Percentiles rank a stretch among this genome's conserved stretches.
Conservation (phyloP, 2,113 vertebrate genomes). For the Ameiurus melas region DNA sequence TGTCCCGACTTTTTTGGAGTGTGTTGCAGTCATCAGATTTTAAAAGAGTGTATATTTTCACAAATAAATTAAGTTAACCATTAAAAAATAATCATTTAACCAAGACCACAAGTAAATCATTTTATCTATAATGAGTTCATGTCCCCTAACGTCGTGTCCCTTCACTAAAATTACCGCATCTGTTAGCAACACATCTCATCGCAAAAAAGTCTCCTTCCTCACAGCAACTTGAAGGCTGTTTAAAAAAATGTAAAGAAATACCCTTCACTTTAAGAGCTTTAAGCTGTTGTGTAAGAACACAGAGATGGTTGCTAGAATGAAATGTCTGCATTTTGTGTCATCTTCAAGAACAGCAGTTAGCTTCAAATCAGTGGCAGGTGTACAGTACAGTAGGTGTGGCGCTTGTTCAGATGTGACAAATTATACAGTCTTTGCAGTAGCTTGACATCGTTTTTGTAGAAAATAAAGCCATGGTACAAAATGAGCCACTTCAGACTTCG, state of each 20-base stretch:
- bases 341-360: neutral
- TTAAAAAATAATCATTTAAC: neutral
- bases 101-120: too few relatives aligned
- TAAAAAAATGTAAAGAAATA: neutral
- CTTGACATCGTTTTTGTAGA: neutral
- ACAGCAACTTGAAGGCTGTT: neutral
- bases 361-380: neutral
- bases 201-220: neutral
- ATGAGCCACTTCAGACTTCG: neutral
- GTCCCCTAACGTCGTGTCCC: neutral
- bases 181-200: neutral
- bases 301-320: neutral
- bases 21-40: too few relatives aligned
- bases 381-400: neutral
- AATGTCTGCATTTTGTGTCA: neutral
- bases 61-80: neutral
- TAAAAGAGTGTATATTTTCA: too few relatives aligned
- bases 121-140: neutral
- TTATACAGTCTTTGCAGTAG: neutral
- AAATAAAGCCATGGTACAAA: neutral
- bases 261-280: neutral
- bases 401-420: neutral
- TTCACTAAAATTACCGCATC: neutral
- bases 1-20: too few relatives aligned
- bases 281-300: neutral